A percentile compares a stretch with the other conserved stretches of the same genome.
Evolutionary conservation across 2,888 invertebrate species (phyloP).

Genomic region (Leptopilina drosophilae): DNA sequence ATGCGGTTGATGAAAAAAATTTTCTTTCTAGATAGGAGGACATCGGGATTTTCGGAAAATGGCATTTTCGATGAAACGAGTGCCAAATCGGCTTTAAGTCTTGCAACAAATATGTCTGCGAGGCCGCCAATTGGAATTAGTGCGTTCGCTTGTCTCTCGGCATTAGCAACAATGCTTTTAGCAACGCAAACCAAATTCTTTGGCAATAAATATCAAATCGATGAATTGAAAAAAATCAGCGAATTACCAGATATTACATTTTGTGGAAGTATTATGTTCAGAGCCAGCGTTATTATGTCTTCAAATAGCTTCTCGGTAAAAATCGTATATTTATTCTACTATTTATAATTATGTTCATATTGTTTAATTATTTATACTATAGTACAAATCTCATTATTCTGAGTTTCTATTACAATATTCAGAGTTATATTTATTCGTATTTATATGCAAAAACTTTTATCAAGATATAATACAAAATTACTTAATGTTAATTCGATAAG

Average conservation of each 20-base stretch:
- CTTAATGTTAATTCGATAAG: too few species aligned
- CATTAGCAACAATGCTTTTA: constrained; percentile 69
- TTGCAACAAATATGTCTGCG: constrained; percentile 72
- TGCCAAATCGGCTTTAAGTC: constrained; percentile 69
- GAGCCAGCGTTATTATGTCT: constrained; percentile 72
- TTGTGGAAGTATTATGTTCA: constrained; percentile 71
- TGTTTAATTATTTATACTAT: too few species aligned
- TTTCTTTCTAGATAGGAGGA: constrained; percentile 67
- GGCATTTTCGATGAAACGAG: constrained; percentile 66
- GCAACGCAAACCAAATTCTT: constrained; percentile 70
- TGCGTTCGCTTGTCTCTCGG: constrained; percentile 73
- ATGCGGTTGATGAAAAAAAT: background rate
- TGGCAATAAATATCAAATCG: constrained; percentile 65
- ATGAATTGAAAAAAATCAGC: constrained; percentile 62
- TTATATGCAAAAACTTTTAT: too few species aligned
- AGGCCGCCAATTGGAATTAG: constrained; percentile 72
- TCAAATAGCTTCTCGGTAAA: constrained; percentile 75
- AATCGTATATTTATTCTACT: background rate
- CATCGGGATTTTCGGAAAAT: constrained; percentile 72
- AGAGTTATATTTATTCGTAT: too few species aligned
- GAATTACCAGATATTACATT: constrained; percentile 65
- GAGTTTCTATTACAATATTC: too few species aligned
- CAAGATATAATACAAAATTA: too few species aligned
- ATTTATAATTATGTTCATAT: too few species aligned
- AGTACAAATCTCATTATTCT: too few species aligned